Evolutionary conservation across 2,797 vertebrate species (phyloP).

Genomic region (Thaleichthys pacificus): DNA sequence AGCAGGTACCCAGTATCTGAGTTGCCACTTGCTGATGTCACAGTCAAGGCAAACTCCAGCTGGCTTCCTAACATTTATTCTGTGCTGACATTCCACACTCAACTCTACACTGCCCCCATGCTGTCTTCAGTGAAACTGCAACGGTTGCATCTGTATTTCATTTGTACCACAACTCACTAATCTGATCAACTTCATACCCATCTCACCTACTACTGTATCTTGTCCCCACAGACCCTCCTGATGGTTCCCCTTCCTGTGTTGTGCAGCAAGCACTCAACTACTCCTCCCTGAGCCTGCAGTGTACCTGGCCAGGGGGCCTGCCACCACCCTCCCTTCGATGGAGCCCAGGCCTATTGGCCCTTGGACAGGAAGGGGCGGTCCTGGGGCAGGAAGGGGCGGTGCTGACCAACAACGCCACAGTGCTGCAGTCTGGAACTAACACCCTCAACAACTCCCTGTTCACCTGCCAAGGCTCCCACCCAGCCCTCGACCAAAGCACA

Average conservation of each 20-base stretch:
- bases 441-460: conserved; percentile 76
- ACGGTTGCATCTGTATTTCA: too few relatives aligned
- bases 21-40: conserved; percentile 12
- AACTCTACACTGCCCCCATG: background rate
- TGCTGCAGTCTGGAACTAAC: conserved; percentile 61
- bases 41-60: conserved; percentile 34
- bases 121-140: background rate
- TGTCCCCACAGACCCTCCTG: conserved; percentile 78
- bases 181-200: background rate
- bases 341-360: conserved; percentile 44
- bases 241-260: conserved; percentile 80
- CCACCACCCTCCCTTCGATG: conserved; percentile 69
- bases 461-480: conserved; percentile 79
- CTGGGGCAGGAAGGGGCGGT: conserved; percentile 43
- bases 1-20: conserved; percentile 40
- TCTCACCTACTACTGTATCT: background rate
- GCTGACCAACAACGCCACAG: conserved; percentile 69
- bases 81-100: background rate
- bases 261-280: conserved; percentile 75
- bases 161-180: too few relatives aligned
- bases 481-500: conserved; percentile 57
- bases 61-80: conserved; percentile 14
- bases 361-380: background rate
- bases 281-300: conserved; percentile 77
- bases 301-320: conserved; percentile 83